Evolutionary conservation across 2,797 vertebrate species (phyloP).

Genomic region (Labroides dimidiatus): DNA sequence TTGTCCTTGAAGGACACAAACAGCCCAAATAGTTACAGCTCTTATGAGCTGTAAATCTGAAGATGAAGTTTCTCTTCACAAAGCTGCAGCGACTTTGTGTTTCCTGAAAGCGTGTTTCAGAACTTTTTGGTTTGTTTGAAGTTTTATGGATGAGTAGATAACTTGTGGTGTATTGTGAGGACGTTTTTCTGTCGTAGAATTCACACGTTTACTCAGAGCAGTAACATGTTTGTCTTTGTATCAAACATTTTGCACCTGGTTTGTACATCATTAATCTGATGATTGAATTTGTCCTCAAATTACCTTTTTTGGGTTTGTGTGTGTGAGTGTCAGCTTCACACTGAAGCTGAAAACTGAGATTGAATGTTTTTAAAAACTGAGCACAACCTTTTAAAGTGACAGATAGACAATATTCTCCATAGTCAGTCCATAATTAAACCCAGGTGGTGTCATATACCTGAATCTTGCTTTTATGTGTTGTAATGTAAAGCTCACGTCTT

Average conservation of each 20-base stretch:
- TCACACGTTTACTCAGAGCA: not conserved
- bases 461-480: slow-evolving; percentile 18
- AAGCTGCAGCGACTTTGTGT: not conserved
- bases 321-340: not conserved
- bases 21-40: not conserved
- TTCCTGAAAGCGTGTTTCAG: not conserved
- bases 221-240: too few relatives aligned
- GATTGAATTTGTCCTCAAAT: not conserved
- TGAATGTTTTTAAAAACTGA: too few relatives aligned
- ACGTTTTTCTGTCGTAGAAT: not conserved
- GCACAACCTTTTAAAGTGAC: not conserved
- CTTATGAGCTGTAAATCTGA: not conserved
- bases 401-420: not conserved
- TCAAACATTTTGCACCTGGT: too few relatives aligned
- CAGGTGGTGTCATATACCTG: not conserved
- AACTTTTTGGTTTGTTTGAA: not conserved
- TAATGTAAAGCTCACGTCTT: slow-evolving; percentile 25
- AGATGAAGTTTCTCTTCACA: not conserved
- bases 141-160: not conserved
- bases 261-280: too few relatives aligned
- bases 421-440: not conserved
- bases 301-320: not conserved
- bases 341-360: too few relatives aligned
- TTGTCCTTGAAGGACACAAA: not conserved
- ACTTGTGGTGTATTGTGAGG: not conserved